A percentile compares a stretch with the other conserved stretches of the same genome.
phyloP scores from a whole-genome alignment of 1,140 invertebrate genomes.

The Sesamia nonagrioides region DNA sequence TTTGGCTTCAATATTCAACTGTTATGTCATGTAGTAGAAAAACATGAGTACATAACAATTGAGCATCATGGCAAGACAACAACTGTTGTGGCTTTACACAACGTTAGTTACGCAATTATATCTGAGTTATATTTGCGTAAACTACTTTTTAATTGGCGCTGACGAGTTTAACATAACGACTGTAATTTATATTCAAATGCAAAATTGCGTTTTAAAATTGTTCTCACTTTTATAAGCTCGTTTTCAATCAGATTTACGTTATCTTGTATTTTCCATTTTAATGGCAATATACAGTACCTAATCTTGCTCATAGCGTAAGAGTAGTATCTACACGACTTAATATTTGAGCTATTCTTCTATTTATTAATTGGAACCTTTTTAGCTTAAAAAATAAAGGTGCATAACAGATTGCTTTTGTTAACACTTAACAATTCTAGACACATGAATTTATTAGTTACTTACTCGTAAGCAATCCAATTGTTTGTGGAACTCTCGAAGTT shows the following conservation, averaged over 20 bases:
- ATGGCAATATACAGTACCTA: too few species aligned
- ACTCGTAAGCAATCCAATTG: slow-evolving; percentile 83
- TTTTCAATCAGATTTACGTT: background rate
- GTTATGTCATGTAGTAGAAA: background rate
- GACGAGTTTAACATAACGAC: slow-evolving; percentile 19
- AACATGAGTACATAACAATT: background rate
- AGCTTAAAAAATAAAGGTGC: too few species aligned
- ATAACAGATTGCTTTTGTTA: too few species aligned
- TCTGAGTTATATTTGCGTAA: slow-evolving; percentile 8
- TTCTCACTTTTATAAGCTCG: slow-evolving; percentile 22
- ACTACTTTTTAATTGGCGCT: slow-evolving; percentile 16
- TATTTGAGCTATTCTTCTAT: too few species aligned
- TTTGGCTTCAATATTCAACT: too few species aligned
- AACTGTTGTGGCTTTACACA: background rate
- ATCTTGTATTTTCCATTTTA: too few species aligned
- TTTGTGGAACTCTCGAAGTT: slow-evolving; percentile 81
- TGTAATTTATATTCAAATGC: slow-evolving; percentile 15
- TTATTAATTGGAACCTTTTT: too few species aligned
- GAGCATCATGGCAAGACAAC: background rate
- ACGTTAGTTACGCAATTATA: slow-evolving; percentile 9
- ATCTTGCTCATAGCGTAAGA: too few species aligned
- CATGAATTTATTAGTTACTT: slow-evolving; percentile 53
- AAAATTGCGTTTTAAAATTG: background rate
- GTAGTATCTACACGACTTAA: too few species aligned
- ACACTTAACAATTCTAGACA: too few species aligned